phyloP scores from a whole-genome alignment of 1,140 invertebrate species.

The Oreohelix idahoensis region DNA sequence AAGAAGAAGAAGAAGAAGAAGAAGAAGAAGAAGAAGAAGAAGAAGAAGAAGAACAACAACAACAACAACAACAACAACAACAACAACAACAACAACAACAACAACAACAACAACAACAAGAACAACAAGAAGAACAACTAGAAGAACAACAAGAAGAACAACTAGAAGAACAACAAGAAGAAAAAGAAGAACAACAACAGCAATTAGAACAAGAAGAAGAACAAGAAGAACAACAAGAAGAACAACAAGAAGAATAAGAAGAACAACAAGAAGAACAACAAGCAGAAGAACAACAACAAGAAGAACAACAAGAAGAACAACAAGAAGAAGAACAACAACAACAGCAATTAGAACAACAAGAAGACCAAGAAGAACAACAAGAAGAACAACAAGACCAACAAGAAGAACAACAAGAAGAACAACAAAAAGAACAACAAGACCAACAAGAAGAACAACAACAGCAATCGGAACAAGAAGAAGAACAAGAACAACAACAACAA shows the following conservation, averaged over 20 bases:
- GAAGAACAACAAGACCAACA: too few species aligned
- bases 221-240: not conserved
- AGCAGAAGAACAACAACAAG: not conserved
- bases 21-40: constrained; percentile 9
- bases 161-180: not conserved
- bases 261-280: too few species aligned
- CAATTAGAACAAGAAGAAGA: not conserved
- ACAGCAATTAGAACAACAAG: too few species aligned
- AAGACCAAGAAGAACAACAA: too few species aligned
- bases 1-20: too few species aligned
- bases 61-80: not conserved
- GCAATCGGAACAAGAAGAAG: not conserved
- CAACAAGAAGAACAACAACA: too few species aligned
- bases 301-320: not conserved
- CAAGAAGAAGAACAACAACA: not conserved
- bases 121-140: not conserved
- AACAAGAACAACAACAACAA: not conserved
- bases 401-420: too few species aligned
- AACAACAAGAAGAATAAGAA: too few species aligned
- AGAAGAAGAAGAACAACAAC: constrained; percentile 11
- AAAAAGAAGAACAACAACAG: not conserved
- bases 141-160: not conserved
- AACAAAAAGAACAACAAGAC: too few species aligned
- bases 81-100: not conserved
- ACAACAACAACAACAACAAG: not conserved